These are phyloP conservation scores for Calameuta pallipes DNA, from an alignment of 2,888 invertebrate species.

Conservation along the genomic window DNA sequence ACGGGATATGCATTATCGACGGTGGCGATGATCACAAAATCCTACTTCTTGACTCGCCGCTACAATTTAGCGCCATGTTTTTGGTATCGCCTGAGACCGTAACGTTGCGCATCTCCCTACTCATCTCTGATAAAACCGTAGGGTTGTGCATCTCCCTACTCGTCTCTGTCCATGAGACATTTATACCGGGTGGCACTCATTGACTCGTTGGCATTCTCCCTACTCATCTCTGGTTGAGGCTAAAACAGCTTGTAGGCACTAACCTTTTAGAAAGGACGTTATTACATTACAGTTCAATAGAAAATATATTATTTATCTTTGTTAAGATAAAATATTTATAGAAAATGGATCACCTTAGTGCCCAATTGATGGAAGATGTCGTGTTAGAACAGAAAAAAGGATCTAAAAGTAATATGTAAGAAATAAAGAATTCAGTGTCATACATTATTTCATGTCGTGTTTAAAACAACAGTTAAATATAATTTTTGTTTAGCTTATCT, in stretches of 20 bases:
- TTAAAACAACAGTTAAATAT: not conserved
- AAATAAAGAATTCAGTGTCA: not conserved
- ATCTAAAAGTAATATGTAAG: slow-evolving; percentile 32
- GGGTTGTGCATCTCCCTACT: no score
- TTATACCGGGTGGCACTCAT: no score
- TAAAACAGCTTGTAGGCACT: not conserved
- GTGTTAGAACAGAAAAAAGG: slow-evolving; percentile 37
- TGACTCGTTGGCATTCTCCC: no score
- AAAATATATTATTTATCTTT: not conserved
- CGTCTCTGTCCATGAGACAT: no score
- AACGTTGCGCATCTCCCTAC: no score
- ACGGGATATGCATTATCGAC: no score
- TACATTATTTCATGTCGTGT: not conserved
- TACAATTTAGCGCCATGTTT: no score
- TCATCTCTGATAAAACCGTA: no score
- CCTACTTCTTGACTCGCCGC: no score
- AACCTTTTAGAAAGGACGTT: not conserved
- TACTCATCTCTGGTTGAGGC: no score
- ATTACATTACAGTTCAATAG: not conserved
- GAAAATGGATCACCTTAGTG: slow-evolving; percentile 49
- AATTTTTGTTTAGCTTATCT: not conserved
- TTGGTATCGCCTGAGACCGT: no score
- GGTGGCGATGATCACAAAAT: no score
- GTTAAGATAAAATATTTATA: not conserved
- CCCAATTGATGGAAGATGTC: slow-evolving; percentile 52